Evolutionary conservation across 2,797 vertebrate genomes (phyloP), one percentile per base, ranked within the genome.

Genomic region (Benthosema pterotum): DNA sequence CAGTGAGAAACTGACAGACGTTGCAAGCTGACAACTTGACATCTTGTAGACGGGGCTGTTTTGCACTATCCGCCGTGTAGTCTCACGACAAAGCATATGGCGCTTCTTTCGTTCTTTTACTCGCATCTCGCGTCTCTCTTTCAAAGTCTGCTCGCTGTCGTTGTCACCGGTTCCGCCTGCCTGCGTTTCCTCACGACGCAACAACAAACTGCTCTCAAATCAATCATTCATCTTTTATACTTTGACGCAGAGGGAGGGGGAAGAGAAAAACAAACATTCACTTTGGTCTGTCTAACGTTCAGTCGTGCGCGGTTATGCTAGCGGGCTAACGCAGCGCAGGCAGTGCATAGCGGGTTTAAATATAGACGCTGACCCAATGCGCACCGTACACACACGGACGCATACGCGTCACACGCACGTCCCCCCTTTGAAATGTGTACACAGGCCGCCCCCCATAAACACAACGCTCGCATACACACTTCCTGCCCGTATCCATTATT

Each of bases 401-500:
- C 28, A 1, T 9, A 7, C 8, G 8, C 32, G 2, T 9, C 0
- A 74, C 77, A 80, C 71, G 53, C 52, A 61, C 13, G n/a, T 52
- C 47, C 57, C 5, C 48, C 61, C 65, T 69, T 67, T 69, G 69
- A 63, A 74, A 73, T 57, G 61, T 57, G 61, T 80, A 74, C 74
- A 75, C 67, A 66, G 48, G 67, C 60, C 61, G 60, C 62, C 61
- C 60, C 58, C 55, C 60, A 50, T 32, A 13, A 55, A 42, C 51
- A 42, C 19, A n/a, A 60, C 63, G 49, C 68, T 63, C 55, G 17
- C 13, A 22, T 22, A 49, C 49, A 49, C 49, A 57, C 67, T 61
- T 74, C 75, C 77, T 73, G 67, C 63, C 74, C 72, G 67, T 67
- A 84, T 90, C 64, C 70, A 89, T 90, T 85, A 90, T 91, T 86